Percentiles rank a stretch among this genome's conserved stretches.
phyloP scores from a whole-genome alignment of 2,888 invertebrate genomes.

The Iselma pallidipennis region DNA sequence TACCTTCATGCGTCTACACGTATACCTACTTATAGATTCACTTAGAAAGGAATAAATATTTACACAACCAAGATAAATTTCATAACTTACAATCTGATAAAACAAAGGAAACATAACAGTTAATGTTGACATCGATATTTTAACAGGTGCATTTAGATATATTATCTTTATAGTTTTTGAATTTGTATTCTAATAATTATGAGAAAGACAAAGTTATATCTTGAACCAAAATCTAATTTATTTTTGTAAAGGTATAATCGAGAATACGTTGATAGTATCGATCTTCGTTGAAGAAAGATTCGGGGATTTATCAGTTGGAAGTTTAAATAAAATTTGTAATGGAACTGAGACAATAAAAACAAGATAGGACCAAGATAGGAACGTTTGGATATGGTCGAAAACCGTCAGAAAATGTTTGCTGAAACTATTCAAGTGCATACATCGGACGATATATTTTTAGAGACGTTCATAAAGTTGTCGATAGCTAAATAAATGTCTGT shows the following conservation, averaged over 20 bases:
- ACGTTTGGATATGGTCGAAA: background rate
- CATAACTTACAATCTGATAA: background rate
- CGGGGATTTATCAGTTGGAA: constrained; percentile 15
- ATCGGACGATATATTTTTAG: constrained; percentile 9
- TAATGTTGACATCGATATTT: background rate
- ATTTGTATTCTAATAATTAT: no score
- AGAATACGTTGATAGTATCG: background rate
- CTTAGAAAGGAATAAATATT: background rate
- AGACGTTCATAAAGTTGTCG: constrained; percentile 10
- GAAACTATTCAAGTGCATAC: constrained; percentile 12
- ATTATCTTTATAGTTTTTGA: no score
- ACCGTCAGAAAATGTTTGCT: constrained; percentile 4
- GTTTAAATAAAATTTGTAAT: constrained; percentile 16
- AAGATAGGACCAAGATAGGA: constrained; percentile 10
- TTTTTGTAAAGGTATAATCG: background rate
- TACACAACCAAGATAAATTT: background rate
- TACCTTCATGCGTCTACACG: no score
- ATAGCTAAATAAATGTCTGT: constrained; percentile 13
- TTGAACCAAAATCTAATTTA: background rate
- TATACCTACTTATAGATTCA: no score
- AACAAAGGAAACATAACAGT: background rate
- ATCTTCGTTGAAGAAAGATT: background rate
- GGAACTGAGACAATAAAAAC: constrained; percentile 15
- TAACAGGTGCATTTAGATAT: background rate
- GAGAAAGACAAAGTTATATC: no score